A percentile compares a stretch with the other conserved stretches of the same genome.
phyloP scores from a whole-genome alignment of 2,113 vertebrate species.

The Ahaetulla prasina region DNA sequence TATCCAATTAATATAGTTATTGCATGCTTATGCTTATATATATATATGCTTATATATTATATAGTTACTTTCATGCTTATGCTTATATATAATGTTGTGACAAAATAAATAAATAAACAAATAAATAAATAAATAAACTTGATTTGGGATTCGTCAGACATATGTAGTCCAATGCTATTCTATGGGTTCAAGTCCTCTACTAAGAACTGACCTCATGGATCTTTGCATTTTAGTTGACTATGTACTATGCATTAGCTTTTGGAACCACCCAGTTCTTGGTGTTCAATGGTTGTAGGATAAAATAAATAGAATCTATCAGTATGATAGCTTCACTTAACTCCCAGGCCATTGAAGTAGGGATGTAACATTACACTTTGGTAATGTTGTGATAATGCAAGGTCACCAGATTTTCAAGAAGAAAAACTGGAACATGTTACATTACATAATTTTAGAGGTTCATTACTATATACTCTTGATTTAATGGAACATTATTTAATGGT shows the following conservation, averaged over 20 bases:
- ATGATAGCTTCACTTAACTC: background rate
- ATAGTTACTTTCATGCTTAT: no score
- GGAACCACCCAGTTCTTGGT: background rate
- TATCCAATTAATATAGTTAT: no score
- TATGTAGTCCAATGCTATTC: background rate
- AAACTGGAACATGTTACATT: background rate
- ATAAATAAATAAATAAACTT: no score
- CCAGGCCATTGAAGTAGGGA: background rate
- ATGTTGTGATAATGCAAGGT: background rate
- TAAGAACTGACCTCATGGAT: background rate
- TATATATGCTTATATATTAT: no score
- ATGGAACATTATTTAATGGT: background rate
- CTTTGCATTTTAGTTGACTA: background rate
- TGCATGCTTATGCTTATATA: no score
- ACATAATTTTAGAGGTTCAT: background rate
- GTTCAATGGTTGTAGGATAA: background rate
- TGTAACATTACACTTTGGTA: background rate
- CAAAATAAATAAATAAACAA: no score
- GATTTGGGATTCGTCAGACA: background rate
- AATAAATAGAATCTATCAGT: background rate
- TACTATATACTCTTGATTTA: background rate
- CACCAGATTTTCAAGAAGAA: background rate
- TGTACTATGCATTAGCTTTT: background rate
- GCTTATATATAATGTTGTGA: no score
- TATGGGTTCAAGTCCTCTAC: background rate